Percentiles rank a stretch among this genome's conserved stretches.
Evolutionary conservation across 53 echinoderm and acorn worm species (phyloP).

Genomic region (Henricia sp.): DNA sequence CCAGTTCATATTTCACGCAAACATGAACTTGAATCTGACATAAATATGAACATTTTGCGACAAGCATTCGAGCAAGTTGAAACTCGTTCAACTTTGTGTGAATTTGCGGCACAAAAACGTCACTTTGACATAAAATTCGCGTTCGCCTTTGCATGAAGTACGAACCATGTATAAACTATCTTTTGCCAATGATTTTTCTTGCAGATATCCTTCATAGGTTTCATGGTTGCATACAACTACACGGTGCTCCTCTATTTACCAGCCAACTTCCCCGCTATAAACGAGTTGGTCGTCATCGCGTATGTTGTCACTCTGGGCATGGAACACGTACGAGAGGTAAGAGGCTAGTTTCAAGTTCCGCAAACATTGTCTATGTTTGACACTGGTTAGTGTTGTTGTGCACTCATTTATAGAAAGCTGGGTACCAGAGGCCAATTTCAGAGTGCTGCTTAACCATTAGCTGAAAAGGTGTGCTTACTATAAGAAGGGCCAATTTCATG

Average conservation of each 20-base stretch:
- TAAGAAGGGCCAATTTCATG: too few species aligned
- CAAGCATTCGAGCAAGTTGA: too few species aligned
- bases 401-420: too few species aligned
- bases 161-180: neutral
- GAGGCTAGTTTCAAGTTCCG: neutral
- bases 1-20: too few species aligned
- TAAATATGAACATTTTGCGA: neutral
- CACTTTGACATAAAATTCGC: too few species aligned
- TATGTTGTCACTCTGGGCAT: conserved; percentile 89
- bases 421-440: too few species aligned
- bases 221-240: conserved; percentile 81
- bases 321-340: conserved; percentile 91
- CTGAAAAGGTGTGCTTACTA: too few species aligned
- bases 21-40: neutral
- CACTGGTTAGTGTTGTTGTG: too few species aligned
- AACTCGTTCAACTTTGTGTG: too few species aligned
- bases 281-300: conserved; percentile 80
- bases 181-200: conserved; percentile 8
- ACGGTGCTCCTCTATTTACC: conserved; percentile 71
- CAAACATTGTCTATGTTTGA: neutral
- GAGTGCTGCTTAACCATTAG: too few species aligned
- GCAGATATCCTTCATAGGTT: conserved; percentile 84
- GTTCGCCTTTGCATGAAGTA: too few species aligned
- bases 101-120: too few species aligned
- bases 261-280: conserved; percentile 49